Percentiles rank a stretch among this genome's conserved stretches.
These are phyloP conservation scores for Anguilla anguilla DNA, from an alignment of 2,797 vertebrate genomes.

Conservation along the genomic window DNA sequence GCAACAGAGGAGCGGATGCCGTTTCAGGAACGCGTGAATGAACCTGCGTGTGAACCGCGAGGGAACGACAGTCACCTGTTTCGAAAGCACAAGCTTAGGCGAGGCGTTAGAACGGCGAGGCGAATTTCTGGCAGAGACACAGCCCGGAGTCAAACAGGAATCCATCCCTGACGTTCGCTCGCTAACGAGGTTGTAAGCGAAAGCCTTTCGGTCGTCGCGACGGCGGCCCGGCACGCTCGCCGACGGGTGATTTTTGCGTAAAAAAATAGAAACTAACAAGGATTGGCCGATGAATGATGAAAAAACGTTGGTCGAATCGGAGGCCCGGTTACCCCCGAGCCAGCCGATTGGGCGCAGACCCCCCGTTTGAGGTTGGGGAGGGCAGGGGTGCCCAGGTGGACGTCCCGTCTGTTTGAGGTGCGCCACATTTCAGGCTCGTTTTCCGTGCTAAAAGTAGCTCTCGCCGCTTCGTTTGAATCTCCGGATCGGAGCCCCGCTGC, in stretches of 20 bases:
- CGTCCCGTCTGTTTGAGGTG: slow-evolving; percentile 53
- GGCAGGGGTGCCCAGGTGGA: background rate
- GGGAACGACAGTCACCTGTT: background rate
- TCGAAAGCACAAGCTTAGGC: background rate
- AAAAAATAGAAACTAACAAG: background rate
- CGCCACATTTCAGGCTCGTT: slow-evolving; percentile 52
- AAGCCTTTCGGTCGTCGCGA: background rate
- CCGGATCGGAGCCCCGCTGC: slow-evolving; percentile 49
- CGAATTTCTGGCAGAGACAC: background rate
- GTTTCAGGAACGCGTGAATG: background rate
- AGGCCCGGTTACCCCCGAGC: background rate
- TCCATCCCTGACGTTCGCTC: background rate
- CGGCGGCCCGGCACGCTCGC: background rate
- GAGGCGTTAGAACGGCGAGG: background rate
- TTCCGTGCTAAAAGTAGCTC: slow-evolving; percentile 58
- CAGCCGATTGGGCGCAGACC: background rate
- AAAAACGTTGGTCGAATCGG: background rate
- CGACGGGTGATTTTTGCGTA: background rate
- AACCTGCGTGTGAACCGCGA: background rate
- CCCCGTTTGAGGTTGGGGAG: background rate
- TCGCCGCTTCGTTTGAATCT: slow-evolving; percentile 52
- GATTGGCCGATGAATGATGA: background rate
- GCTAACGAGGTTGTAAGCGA: background rate
- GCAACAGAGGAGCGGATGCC: background rate
- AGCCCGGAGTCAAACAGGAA: background rate